phyloP scores from a whole-genome alignment of 2,797 vertebrate species.

The Alosa sapidissima region DNA sequence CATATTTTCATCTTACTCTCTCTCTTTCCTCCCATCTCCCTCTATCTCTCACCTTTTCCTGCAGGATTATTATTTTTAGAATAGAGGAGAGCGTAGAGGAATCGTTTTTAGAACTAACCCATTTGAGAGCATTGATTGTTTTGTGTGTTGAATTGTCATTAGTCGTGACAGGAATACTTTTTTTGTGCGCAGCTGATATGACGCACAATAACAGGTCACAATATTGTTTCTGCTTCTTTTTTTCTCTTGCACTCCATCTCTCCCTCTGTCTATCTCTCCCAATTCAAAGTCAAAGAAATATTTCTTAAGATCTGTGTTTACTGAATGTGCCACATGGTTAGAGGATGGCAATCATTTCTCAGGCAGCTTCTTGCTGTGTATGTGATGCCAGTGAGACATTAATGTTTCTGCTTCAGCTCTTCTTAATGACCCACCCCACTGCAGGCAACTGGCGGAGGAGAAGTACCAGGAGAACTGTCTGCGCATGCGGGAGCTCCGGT shows the following conservation, averaged over 20 bases:
- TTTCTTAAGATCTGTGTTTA: not conserved
- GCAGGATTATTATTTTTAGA: too few relatives aligned
- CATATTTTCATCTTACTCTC: not conserved
- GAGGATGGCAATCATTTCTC: not conserved
- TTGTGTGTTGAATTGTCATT: not conserved
- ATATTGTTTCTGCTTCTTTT: not conserved
- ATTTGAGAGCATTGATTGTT: not conserved
- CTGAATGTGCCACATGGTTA: not conserved
- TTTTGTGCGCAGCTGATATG: not conserved
- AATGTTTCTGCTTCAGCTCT: not conserved
- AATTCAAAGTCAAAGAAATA: not conserved
- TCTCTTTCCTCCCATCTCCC: not conserved
- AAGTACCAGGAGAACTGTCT: constrained; percentile 79
- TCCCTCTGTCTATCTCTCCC: not conserved
- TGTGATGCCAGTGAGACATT: not conserved
- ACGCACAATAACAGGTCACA: not conserved
- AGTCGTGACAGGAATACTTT: not conserved
- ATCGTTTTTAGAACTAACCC: too few relatives aligned
- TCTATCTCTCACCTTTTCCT: not conserved
- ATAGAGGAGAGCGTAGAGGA: too few relatives aligned
- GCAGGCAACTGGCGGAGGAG: constrained; percentile 78
- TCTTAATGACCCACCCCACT: not conserved
- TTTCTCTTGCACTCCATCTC: not conserved
- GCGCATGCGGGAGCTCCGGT: constrained; percentile 73
- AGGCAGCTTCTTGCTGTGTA: not conserved